phyloP scores from a whole-genome alignment of 2,113 vertebrate species.

The Ornithorhynchus anatinus region DNA sequence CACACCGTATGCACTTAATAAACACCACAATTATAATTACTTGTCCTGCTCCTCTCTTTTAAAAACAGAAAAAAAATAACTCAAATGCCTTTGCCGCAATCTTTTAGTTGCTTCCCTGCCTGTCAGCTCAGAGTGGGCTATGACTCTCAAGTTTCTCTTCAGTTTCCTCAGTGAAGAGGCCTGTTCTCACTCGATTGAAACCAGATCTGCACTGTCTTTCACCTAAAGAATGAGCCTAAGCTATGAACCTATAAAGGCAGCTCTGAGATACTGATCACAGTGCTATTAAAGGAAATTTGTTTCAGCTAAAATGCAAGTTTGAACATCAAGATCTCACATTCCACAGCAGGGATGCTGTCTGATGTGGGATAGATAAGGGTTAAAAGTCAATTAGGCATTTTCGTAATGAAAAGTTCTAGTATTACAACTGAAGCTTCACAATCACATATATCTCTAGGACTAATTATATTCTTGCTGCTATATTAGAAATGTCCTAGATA shows the following conservation, averaged over 20 bases:
- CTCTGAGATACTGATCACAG: not conserved
- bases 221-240: constrained; percentile 15
- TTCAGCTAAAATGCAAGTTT: constrained; percentile 33
- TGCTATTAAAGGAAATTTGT: constrained; percentile 54
- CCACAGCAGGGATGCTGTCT: not conserved
- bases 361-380: not conserved
- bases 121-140: not conserved
- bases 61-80: no score
- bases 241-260: not conserved
- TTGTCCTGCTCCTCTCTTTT: no score
- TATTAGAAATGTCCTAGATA: constrained; percentile 38
- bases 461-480: constrained; percentile 20
- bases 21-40: no score
- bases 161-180: not conserved
- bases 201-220: not conserved
- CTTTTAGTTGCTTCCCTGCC: not conserved
- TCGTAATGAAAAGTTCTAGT: not conserved
- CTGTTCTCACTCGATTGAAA: constrained; percentile 2
- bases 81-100: not conserved
- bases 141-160: not conserved
- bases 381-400: not conserved
- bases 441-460: not conserved
- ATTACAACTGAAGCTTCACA: not conserved
- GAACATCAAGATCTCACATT: constrained; percentile 9
- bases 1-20: no score